These are phyloP conservation scores for Diorhabda sublineata DNA, from an alignment of 1,140 invertebrate species.

Conservation along the genomic window DNA sequence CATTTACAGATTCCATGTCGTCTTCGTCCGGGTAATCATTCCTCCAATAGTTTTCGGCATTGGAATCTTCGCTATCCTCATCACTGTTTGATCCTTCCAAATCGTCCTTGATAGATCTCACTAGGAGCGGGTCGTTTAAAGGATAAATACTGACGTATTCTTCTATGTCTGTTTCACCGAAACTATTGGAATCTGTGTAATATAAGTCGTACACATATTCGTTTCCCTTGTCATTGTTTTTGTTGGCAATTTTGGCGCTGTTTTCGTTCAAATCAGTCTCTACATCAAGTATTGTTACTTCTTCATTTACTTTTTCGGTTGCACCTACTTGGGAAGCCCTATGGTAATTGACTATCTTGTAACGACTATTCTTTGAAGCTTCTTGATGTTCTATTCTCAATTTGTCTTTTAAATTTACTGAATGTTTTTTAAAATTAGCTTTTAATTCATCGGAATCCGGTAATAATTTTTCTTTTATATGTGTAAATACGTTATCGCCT, in stretches of 20 bases:
- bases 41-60: slow-evolving; percentile 56
- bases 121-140: slow-evolving; percentile 52
- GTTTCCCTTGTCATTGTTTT: slow-evolving; percentile 26
- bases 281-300: slow-evolving; percentile 46
- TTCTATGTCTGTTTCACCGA: slow-evolving; percentile 52
- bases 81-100: slow-evolving; percentile 39
- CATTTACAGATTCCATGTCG: slow-evolving; percentile 52
- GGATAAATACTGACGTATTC: slow-evolving; percentile 38
- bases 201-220: slow-evolving; percentile 56
- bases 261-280: slow-evolving; percentile 39
- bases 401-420: slow-evolving; percentile 49
- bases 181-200: slow-evolving; percentile 51
- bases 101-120: slow-evolving; percentile 48
- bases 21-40: slow-evolving; percentile 58
- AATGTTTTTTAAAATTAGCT: slow-evolving; percentile 46
- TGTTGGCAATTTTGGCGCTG: slow-evolving; percentile 1
- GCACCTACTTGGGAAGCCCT: slow-evolving; percentile 20
- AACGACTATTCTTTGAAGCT: slow-evolving; percentile 47
- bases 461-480: slow-evolving; percentile 41
- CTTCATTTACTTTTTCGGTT: slow-evolving; percentile 1
- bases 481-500: slow-evolving; percentile 42
- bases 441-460: slow-evolving; percentile 38
- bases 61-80: slow-evolving; percentile 52
- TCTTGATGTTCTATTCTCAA: slow-evolving; percentile 48
- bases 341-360: slow-evolving; percentile 50